Percentiles rank a stretch among this genome's conserved stretches.
phyloP scores from a whole-genome alignment of 1,140 invertebrate genomes.

The Neodiprion virginianus region DNA sequence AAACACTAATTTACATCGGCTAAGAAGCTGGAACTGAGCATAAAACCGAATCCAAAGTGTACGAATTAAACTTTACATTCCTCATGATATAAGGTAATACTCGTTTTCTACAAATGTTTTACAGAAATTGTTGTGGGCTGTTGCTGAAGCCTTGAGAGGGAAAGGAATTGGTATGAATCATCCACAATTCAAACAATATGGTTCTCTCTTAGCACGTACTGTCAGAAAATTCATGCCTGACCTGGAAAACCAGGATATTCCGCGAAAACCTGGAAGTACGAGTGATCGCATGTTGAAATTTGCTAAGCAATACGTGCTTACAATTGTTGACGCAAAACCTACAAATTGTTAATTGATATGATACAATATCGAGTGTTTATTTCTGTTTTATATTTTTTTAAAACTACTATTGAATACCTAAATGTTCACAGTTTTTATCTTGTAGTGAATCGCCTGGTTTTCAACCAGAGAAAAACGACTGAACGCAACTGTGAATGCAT shows the following conservation, averaged over 20 bases:
- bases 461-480: too few species aligned
- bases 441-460: background rate
- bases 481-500: too few species aligned
- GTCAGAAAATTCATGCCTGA: slow-evolving; percentile 64
- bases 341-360: slow-evolving; percentile 1
- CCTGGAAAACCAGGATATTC: slow-evolving; percentile 51
- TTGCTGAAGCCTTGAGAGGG: slow-evolving; percentile 68
- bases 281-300: slow-evolving; percentile 67
- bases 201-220: slow-evolving; percentile 63
- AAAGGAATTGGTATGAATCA: slow-evolving; percentile 70
- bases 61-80: background rate
- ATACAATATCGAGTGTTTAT: background rate
- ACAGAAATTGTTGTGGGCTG: slow-evolving; percentile 75
- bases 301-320: slow-evolving; percentile 67
- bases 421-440: background rate
- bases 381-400: background rate
- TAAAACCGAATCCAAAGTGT: background rate
- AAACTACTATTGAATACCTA: too few species aligned
- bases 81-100: background rate
- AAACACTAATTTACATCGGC: slow-evolving; percentile 25
- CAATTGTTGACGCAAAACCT: slow-evolving; percentile 60
- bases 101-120: slow-evolving; percentile 36
- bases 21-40: slow-evolving; percentile 12
- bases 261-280: slow-evolving; percentile 60
- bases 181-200: slow-evolving; percentile 70